phyloP scores from a whole-genome alignment of 2,888 invertebrate genomes.

The Eupithecia subumbrata region DNA sequence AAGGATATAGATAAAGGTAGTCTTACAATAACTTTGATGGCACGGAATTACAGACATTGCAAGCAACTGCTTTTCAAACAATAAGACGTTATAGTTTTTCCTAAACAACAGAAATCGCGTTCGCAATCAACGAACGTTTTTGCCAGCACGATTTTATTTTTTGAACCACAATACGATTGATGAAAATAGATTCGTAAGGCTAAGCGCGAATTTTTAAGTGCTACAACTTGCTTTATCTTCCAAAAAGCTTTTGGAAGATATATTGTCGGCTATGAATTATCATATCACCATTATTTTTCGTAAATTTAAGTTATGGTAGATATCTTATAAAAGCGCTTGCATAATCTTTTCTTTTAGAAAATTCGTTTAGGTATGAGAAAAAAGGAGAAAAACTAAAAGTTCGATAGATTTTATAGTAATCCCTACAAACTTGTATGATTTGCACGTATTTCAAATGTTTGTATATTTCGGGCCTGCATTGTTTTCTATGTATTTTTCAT shows the following conservation, averaged over 20 bases:
- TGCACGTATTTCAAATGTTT: neutral
- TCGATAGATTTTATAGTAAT: neutral
- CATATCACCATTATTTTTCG: neutral
- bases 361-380: neutral
- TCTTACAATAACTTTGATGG: neutral
- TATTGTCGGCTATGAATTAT: slow-evolving; percentile 3
- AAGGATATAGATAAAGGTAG: too few species aligned
- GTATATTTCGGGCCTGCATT: neutral
- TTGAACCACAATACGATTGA: slow-evolving; percentile 21
- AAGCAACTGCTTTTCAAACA: neutral
- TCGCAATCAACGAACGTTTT: neutral
- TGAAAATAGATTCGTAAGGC: slow-evolving; percentile 19
- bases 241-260: slow-evolving; percentile 22
- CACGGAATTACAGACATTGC: neutral
- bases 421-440: neutral
- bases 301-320: neutral
- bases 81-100: neutral
- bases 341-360: neutral
- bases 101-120: neutral
- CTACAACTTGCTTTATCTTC: slow-evolving; percentile 14
- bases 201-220: slow-evolving; percentile 21
- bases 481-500: neutral
- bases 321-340: slow-evolving; percentile 11
- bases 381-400: neutral
- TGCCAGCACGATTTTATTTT: neutral